phyloP scores from a whole-genome alignment of 2,113 vertebrate species.

The Syrmaticus mikado region DNA sequence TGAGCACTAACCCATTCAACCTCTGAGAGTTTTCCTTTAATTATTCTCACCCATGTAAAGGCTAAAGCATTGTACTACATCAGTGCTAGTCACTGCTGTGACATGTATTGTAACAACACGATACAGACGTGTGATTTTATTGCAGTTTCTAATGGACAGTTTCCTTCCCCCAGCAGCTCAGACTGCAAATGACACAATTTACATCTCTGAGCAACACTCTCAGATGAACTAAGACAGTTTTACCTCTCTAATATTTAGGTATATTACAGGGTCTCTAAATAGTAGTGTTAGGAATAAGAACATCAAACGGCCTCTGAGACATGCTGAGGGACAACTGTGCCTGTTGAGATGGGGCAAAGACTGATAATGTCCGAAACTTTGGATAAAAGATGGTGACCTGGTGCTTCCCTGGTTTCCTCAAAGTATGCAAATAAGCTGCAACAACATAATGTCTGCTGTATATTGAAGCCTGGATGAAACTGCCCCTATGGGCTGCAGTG shows the following conservation, averaged over 20 bases:
- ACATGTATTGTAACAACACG: background rate
- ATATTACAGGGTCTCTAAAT: background rate
- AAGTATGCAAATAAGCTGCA: background rate
- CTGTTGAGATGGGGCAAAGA: background rate
- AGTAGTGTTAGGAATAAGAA: background rate
- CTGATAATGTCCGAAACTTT: background rate
- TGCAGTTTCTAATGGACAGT: background rate
- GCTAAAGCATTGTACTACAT: background rate
- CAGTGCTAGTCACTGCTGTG: no score
- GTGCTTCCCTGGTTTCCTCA: background rate
- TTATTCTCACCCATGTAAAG: background rate
- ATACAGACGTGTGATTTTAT: background rate
- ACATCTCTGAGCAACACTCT: background rate
- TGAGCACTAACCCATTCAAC: background rate
- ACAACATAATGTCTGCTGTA: background rate
- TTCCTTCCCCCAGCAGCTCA: background rate
- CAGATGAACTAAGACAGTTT: background rate
- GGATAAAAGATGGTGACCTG: background rate
- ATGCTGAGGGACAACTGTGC: background rate
- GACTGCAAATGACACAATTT: no score
- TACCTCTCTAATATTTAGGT: background rate
- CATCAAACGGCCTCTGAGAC: background rate
- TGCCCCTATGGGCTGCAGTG: accelerated
- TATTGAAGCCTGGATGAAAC: background rate
- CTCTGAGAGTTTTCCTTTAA: background rate